Evolutionary conservation across 2,113 vertebrate species (phyloP).

Genomic region (Xerus inauris): DNA sequence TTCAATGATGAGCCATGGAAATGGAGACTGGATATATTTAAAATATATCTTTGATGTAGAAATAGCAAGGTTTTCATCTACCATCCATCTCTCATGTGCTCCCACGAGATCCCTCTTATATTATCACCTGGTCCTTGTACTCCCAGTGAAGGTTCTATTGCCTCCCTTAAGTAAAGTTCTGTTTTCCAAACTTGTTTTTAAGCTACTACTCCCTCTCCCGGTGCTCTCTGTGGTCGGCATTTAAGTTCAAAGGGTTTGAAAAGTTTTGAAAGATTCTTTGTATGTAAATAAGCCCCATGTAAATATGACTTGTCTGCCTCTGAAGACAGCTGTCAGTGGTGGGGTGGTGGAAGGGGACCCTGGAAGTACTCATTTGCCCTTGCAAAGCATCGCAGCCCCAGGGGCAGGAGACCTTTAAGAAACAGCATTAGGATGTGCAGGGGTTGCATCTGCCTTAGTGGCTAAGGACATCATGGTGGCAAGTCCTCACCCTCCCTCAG

Average conservation of each 20-base stretch:
- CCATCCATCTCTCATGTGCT: neutral
- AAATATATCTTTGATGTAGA: neutral
- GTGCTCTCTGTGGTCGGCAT: slow-evolving; percentile 60
- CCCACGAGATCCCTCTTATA: neutral
- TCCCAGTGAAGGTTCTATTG: neutral
- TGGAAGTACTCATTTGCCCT: neutral
- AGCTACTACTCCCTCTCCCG: neutral
- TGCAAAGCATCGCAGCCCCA: neutral
- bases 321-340: slow-evolving; percentile 70
- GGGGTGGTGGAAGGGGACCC: slow-evolving; percentile 52
- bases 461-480: neutral
- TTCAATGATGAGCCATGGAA: neutral
- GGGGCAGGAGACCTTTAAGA: neutral
- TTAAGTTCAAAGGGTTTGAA: slow-evolving; percentile 82
- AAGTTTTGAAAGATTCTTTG: slow-evolving; percentile 83
- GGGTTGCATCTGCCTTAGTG: neutral
- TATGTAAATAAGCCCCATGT: slow-evolving; percentile 68
- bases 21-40: neutral
- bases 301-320: slow-evolving; percentile 78
- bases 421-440: neutral
- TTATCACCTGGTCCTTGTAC: neutral
- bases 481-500: neutral
- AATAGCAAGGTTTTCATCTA: neutral
- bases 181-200: neutral
- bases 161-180: neutral